Conservation (phyloP, 2,888 invertebrate species). For the Thysanoteuthis rhombus region DNA sequence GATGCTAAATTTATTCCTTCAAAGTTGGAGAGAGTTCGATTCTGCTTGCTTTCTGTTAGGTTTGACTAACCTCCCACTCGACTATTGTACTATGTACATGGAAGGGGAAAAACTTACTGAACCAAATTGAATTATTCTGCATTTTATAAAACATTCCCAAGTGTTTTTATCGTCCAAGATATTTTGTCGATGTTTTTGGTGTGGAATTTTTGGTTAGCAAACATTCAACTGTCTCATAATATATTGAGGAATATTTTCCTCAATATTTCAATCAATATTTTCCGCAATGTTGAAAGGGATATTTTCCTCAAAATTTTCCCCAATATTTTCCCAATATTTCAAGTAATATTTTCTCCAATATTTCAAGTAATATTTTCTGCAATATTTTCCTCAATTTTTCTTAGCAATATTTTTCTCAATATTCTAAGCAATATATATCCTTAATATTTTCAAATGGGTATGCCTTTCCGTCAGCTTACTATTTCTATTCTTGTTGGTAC, state of each 20-base stretch:
- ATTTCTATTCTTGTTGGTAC: too few relatives aligned
- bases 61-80: not conserved
- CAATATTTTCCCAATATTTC: not conserved
- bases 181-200: too few relatives aligned
- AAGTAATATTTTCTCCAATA: not conserved
- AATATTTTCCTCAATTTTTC: not conserved
- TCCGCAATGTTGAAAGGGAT: not conserved
- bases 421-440: too few relatives aligned
- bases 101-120: too few relatives aligned
- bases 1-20: not conserved
- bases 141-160: too few relatives aligned
- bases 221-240: too few relatives aligned
- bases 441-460: too few relatives aligned
- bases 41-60: not conserved
- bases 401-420: not conserved
- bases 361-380: not conserved
- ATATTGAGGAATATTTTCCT: not conserved
- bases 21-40: not conserved
- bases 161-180: too few relatives aligned
- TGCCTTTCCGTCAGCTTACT: too few relatives aligned
- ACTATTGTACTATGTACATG: too few relatives aligned
- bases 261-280: not conserved
- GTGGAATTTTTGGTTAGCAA: too few relatives aligned
- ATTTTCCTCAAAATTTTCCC: not conserved
- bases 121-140: too few relatives aligned